Evolutionary conservation across 2,888 invertebrate species (phyloP).

Genomic region (Chloromyia formosa): DNA sequence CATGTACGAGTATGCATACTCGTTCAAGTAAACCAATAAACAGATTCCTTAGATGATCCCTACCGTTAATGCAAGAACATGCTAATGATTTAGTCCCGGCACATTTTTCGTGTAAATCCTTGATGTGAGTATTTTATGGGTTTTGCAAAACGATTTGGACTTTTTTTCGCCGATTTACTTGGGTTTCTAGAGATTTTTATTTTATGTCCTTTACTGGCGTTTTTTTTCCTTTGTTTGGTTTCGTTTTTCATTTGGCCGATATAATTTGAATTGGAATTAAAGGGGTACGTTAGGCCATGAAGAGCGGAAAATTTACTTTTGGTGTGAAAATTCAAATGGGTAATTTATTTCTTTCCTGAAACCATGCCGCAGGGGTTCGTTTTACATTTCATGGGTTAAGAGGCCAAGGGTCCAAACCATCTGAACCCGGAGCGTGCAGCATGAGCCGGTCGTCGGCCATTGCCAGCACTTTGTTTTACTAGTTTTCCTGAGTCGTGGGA

Average conservation of each 20-base stretch:
- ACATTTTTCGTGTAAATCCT: constrained; percentile 41
- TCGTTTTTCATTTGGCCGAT: constrained; percentile 3
- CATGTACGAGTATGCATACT: background rate
- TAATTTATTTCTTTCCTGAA: no score
- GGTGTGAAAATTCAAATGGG: no score
- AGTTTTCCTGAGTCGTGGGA: no score
- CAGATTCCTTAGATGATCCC: constrained; percentile 37
- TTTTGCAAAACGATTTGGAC: constrained; percentile 21
- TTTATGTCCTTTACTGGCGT: background rate
- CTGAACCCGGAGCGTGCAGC: no score
- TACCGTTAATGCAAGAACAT: constrained; percentile 42
- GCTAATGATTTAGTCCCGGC: constrained; percentile 42
- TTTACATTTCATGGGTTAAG: no score
- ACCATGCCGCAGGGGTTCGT: no score
- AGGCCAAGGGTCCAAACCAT: no score
- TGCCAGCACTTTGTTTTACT: no score
- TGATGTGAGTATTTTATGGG: constrained; percentile 39
- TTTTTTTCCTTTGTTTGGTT: constrained; percentile 4
- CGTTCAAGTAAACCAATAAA: constrained; percentile 22
- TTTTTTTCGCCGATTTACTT: constrained; percentile 8
- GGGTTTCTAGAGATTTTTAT: background rate
- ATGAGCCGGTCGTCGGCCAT: no score
- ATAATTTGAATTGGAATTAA: background rate
- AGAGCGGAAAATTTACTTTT: no score
- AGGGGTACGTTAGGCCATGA: background rate